Percentiles rank a stretch among this genome's conserved stretches.
phyloP scores from a whole-genome alignment of 2,113 vertebrate genomes.

The Dryoscopus gambensis region DNA sequence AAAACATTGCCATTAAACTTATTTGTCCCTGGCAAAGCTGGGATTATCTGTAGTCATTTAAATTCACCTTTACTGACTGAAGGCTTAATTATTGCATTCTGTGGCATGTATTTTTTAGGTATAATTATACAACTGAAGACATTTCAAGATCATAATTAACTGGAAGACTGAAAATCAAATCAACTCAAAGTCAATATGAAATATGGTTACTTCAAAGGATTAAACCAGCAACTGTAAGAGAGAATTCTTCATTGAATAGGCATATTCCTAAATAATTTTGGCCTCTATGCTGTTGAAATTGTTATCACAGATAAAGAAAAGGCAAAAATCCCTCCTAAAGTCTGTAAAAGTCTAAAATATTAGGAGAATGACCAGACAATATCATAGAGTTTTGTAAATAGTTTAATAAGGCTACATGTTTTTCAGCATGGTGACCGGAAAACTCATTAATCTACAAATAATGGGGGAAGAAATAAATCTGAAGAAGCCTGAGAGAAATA shows the following conservation, averaged over 20 bases:
- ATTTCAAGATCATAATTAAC: neutral
- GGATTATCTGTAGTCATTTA: neutral
- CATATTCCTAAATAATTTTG: neutral
- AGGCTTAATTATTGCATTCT: neutral
- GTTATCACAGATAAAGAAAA: neutral
- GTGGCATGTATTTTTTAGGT: neutral
- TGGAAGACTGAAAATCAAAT: neutral
- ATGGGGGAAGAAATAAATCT: neutral
- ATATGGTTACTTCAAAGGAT: neutral
- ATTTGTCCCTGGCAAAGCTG: neutral
- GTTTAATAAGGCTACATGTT: neutral
- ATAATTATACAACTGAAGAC: neutral
- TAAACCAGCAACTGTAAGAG: neutral
- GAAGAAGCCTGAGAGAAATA: neutral
- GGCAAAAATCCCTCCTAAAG: neutral
- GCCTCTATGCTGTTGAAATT: neutral
- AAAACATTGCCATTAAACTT: neutral
- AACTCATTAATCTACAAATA: neutral
- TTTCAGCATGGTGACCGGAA: neutral
- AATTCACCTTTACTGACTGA: neutral
- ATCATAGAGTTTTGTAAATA: neutral
- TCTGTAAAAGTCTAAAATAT: neutral
- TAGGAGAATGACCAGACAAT: neutral
- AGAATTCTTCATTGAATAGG: neutral
- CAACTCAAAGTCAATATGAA: neutral